These are phyloP conservation scores for Eupithecia subumbrata DNA, from an alignment of 2,888 invertebrate genomes.

Conservation along the genomic window DNA sequence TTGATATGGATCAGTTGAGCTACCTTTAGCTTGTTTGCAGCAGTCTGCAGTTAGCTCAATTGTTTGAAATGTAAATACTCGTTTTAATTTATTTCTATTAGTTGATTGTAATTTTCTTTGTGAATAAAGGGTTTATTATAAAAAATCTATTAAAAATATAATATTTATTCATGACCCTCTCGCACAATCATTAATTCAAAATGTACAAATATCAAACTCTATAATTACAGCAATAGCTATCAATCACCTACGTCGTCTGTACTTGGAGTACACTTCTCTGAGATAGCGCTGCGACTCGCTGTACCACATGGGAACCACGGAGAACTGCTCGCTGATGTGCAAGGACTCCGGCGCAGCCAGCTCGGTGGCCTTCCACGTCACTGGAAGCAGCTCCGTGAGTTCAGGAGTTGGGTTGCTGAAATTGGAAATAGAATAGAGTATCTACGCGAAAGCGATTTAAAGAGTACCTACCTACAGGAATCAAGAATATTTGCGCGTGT, in stretches of 20 bases:
- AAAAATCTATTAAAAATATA: neutral
- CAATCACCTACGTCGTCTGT: conserved; percentile 54
- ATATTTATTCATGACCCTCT: neutral
- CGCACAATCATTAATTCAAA: neutral
- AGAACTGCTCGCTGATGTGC: conserved; percentile 60
- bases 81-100: too few relatives aligned
- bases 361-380: conserved; percentile 60
- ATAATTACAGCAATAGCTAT: neutral
- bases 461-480: neutral
- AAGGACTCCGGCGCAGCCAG: conserved; percentile 52
- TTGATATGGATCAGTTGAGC: too few relatives aligned
- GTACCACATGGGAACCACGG: conserved; percentile 60
- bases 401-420: conserved; percentile 70
- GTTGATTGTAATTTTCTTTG: too few relatives aligned
- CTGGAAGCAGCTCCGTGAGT: conserved; percentile 52
- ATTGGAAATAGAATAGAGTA: conserved; percentile 24
- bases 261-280: conserved; percentile 62
- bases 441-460: neutral
- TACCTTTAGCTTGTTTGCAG: too few relatives aligned
- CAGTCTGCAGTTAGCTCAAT: too few relatives aligned
- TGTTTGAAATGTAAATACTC: too few relatives aligned
- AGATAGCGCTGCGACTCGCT: conserved; percentile 59
- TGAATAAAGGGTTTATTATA: too few relatives aligned
- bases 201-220: neutral
- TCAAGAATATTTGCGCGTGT: neutral